Conservation (phyloP, 2,113 vertebrate genomes). For the Pterocles orientalis region DNA sequence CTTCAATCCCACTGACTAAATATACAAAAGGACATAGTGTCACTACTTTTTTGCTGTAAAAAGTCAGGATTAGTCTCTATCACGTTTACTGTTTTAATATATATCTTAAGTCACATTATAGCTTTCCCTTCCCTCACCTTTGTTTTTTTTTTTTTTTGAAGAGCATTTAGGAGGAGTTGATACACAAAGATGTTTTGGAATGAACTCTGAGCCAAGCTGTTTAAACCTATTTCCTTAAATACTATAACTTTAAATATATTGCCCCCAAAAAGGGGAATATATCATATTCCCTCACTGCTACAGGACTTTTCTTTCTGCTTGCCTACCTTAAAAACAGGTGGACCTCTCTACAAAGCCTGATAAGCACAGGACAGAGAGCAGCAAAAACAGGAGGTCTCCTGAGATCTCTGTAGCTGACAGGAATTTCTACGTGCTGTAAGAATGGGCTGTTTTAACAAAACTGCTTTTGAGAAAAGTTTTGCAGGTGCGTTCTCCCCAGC, state of each 20-base stretch:
- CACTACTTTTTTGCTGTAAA: neutral
- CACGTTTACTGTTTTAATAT: neutral
- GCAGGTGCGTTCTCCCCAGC: neutral
- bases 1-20: neutral
- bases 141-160: neutral
- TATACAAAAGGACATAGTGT: neutral
- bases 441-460: neutral
- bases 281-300: neutral
- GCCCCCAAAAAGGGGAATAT: neutral
- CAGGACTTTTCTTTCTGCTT: neutral
- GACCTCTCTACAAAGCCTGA: neutral
- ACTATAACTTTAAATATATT: neutral
- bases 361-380: neutral
- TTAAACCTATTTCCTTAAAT: neutral
- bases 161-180: neutral
- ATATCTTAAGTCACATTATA: neutral
- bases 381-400: neutral
- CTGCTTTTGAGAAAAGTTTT: neutral
- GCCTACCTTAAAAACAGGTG: neutral
- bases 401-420: fast-evolving
- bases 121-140: neutral
- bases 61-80: neutral
- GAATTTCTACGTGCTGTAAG: neutral
- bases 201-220: neutral
- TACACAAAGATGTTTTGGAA: neutral